Evolutionary conservation across 2,888 invertebrate species (phyloP), one percentile per base, ranked within the genome.

Genomic region (Octonoba sinensis): DNA sequence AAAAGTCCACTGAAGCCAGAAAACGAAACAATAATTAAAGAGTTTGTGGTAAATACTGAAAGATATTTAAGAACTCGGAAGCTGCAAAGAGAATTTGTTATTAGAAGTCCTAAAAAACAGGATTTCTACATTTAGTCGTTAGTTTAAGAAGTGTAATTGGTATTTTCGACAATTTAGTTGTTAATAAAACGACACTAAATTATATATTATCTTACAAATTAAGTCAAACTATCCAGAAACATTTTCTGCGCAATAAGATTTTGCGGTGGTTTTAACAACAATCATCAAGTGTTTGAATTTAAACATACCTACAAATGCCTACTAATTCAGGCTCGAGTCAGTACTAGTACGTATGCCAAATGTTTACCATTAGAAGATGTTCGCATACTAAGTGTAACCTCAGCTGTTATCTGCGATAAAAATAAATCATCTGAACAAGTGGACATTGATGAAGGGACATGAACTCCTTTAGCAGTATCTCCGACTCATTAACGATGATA

Each of bases 151-250:
- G n/a, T n/a, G n/a, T 54, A 54, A 15, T 54, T 54, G 54, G 54
- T 16, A 6, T 54, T 6, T 54, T 12, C 16, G 54, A 54, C 11
- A 6, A 12, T n/a, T 54, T n/a, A n/a, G n/a, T n/a, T n/a, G n/a
- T n/a, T n/a, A n/a, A n/a, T 54, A 4, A 15, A 12, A 12, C 6
- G 6, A 12, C 6, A 54, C 6, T 54, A 15, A 54, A 54, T n/a
- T 54, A 54, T 16, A 54, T 54, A 12, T 54, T 54, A 54, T 54
- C 54, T n/a, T 54, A 54, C 54, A 54, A 54, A 16, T 12, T 54
- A 4, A 54, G 54, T 18, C 54, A 54, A 54, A 54, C 54, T 18
- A 54, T 15, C 16, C 18, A 54, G 54, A 54, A 16, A 54, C 54
- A 16, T 54, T 54, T 54, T 54, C 18, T 54, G 18, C 18, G 54